Percentiles rank a stretch among this genome's conserved stretches.
These are phyloP conservation scores for Thinocorus orbignyianus DNA, from an alignment of 2,113 vertebrate species.

Conservation along the genomic window DNA sequence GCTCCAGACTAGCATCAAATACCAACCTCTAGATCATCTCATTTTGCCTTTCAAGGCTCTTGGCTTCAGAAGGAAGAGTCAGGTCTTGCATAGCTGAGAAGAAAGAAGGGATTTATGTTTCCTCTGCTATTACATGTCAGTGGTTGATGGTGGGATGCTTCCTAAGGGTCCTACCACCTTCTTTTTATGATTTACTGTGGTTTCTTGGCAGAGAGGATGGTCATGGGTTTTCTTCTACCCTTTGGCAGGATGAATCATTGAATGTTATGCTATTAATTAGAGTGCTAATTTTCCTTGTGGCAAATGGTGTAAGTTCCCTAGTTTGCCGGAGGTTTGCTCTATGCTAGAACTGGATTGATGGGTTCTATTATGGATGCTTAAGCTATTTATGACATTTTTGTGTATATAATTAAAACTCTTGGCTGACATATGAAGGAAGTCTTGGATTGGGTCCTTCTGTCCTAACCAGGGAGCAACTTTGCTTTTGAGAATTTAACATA, in stretches of 20 bases:
- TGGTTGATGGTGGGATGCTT: neutral
- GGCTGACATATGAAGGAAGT: neutral
- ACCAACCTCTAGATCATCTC: neutral
- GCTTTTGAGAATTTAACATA: neutral
- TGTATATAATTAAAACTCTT: neutral
- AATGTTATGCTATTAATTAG: neutral
- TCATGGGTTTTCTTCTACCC: neutral
- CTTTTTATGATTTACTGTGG: neutral
- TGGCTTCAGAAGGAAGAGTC: neutral
- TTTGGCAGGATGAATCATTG: neutral
- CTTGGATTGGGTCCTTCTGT: neutral
- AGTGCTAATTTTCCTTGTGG: neutral
- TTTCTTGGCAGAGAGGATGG: neutral
- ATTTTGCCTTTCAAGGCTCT: neutral
- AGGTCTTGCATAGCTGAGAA: neutral
- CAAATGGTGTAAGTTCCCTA: neutral
- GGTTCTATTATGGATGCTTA: neutral
- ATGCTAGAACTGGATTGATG: neutral
- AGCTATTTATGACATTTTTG: neutral
- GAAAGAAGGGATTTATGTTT: neutral
- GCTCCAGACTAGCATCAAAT: neutral
- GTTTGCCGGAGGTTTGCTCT: neutral
- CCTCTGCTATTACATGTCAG: neutral
- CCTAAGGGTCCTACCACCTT: neutral
- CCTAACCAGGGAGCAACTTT: neutral